Conservation (phyloP, 2,888 invertebrate species). For the Mellilla xanthometata region DNA sequence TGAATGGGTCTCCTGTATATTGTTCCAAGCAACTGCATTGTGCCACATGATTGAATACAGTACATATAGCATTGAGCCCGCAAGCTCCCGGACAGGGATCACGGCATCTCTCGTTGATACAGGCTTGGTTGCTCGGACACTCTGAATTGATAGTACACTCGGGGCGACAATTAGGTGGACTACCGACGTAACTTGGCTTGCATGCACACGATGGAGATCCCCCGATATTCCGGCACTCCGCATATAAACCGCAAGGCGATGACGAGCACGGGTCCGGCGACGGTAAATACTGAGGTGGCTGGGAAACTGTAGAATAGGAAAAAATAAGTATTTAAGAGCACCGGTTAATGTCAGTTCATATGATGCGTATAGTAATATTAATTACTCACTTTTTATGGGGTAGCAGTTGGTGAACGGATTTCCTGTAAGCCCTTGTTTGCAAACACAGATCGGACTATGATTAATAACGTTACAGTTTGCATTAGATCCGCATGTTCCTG, state of each 20-base stretch:
- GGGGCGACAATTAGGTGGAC: conserved; percentile 86
- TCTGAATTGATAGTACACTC: conserved; percentile 88
- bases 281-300: conserved; percentile 47
- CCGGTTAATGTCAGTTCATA: too few species aligned
- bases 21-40: conserved; percentile 83
- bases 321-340: too few species aligned
- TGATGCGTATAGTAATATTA: too few species aligned
- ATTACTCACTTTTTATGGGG: conserved; percentile 72
- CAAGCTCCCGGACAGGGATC: conserved; percentile 88
- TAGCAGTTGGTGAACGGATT: conserved; percentile 90
- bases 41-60: conserved; percentile 84
- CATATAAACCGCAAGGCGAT: conserved; percentile 86
- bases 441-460: conserved; percentile 90
- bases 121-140: conserved; percentile 85
- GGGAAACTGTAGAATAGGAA: conserved; percentile 52
- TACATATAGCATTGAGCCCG: conserved; percentile 81
- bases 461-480: conserved; percentile 85
- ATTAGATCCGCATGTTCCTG: conserved; percentile 83
- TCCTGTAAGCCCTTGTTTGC: conserved; percentile 86
- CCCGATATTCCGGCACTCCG: conserved; percentile 82
- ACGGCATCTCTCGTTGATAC: conserved; percentile 84
- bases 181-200: conserved; percentile 82
- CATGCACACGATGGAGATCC: conserved; percentile 84
- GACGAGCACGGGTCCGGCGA: conserved; percentile 83
- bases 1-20: conserved; percentile 84